Conservation (phyloP, 2,888 invertebrate species). For the Sphaerolaimus hirsutus region DNA sequence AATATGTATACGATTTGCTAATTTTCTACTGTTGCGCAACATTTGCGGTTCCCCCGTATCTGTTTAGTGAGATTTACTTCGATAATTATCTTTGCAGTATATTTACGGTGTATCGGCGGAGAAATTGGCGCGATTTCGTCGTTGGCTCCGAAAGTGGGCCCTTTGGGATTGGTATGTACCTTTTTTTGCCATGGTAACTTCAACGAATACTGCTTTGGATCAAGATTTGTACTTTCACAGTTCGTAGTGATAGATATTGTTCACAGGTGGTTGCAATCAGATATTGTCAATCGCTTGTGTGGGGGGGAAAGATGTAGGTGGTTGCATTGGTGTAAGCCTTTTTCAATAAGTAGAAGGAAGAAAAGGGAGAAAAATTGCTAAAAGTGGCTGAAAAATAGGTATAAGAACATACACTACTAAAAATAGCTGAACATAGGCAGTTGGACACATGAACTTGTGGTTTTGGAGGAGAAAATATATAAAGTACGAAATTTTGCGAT, state of each 20-base stretch:
- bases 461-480: no score
- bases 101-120: neutral
- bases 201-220: neutral
- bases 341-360: neutral
- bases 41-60: no score
- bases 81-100: neutral
- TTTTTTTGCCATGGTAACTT: neutral
- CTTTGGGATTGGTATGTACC: neutral
- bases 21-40: no score
- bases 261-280: neutral
- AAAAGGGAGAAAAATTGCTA: no score
- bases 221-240: neutral
- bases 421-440: no score
- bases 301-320: neutral
- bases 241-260: no score
- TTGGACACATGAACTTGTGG: no score
- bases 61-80: no score
- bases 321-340: neutral
- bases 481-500: no score
- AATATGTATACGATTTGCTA: constrained; percentile 30
- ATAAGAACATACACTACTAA: no score
- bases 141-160: neutral
- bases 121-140: neutral
- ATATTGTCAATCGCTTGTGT: neutral
- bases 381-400: no score